Conservation (phyloP, 2,113 vertebrate species). For the Noctilio leporinus region DNA sequence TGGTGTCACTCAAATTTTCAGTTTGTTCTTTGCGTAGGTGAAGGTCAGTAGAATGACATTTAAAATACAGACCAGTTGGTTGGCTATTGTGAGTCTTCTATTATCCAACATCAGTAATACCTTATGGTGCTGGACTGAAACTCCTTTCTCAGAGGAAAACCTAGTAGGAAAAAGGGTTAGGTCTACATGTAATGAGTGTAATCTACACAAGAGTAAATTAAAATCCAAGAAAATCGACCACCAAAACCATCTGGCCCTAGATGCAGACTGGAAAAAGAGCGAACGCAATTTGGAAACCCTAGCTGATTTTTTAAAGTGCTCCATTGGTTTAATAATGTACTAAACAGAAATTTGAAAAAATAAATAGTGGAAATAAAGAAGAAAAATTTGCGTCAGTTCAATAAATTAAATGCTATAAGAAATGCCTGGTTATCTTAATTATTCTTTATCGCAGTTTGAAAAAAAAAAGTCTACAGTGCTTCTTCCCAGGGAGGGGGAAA, state of each 20-base stretch:
- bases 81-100: background rate
- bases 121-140: background rate
- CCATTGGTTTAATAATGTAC: background rate
- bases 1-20: background rate
- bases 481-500: background rate
- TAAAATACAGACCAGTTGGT: background rate
- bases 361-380: background rate
- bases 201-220: background rate
- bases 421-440: background rate
- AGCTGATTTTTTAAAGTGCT: background rate
- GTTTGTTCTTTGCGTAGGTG: background rate
- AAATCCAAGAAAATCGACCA: background rate
- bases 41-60: background rate
- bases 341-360: background rate
- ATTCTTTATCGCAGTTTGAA: background rate
- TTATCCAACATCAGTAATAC: background rate
- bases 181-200: background rate
- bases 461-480: background rate
- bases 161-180: background rate
- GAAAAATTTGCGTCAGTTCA: background rate
- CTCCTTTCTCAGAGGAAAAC: background rate
- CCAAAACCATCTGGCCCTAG: background rate
- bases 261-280: background rate
- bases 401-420: background rate
- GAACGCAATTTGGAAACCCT: background rate